These are phyloP conservation scores for Brachionus asplanchnoidis DNA, from an alignment of 1,140 invertebrate species.

Conservation along the genomic window DNA sequence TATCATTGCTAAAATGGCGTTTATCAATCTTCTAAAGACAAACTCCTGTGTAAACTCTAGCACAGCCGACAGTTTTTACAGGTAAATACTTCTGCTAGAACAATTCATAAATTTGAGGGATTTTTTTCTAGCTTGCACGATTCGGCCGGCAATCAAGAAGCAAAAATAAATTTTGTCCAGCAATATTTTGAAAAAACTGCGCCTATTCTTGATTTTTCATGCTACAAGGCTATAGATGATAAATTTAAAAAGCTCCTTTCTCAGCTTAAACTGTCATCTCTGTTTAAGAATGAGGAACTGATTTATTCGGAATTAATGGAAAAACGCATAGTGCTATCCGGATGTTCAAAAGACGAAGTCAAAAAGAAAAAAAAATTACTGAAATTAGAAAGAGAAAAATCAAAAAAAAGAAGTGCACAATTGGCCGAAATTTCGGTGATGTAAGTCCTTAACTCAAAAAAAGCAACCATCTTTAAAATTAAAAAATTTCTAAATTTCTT, in stretches of 20 bases:
- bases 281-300: neutral
- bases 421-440: constrained; percentile 6
- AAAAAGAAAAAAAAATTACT: neutral
- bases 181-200: neutral
- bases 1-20: neutral
- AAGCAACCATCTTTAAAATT: too few species aligned
- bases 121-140: neutral
- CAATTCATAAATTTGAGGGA: neutral
- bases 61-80: neutral
- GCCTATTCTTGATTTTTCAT: neutral
- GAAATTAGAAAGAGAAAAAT: neutral
- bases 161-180: neutral
- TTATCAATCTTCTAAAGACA: neutral
- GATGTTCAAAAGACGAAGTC: neutral
- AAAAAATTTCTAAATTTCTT: too few species aligned
- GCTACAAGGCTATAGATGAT: neutral
- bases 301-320: neutral
- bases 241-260: neutral
- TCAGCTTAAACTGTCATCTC: neutral
- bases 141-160: neutral
- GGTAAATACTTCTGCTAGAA: neutral
- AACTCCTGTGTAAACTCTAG: neutral
- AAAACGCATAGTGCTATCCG: neutral
- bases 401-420: constrained; percentile 32
- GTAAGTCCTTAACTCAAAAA: neutral